Evolutionary conservation across 92 coral and sea anemone genomes (phyloP), one percentile per base, ranked within the genome.

Genomic region (Epizoanthus scotinus): DNA sequence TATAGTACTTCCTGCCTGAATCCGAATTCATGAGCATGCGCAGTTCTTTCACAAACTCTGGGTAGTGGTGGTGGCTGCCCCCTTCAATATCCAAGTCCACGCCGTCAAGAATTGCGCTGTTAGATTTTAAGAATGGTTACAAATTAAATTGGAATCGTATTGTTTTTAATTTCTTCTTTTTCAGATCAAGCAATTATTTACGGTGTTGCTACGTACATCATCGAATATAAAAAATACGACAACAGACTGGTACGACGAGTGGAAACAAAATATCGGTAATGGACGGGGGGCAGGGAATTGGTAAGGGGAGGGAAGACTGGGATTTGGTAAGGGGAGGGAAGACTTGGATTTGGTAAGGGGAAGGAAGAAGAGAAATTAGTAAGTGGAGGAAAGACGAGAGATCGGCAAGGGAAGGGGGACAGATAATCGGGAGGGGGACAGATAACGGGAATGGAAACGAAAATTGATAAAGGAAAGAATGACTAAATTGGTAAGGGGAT

Each of bases 81-180:
- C 97, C 97, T 69, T 92, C 97, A 58, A 92, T 92, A 70, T 90
- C 92, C 49, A 92, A 50, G 82, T 92, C 97, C 86, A 92, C 84
- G 59, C 97, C 97, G 49, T 92, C 94, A 77, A 92, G 82, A 2
- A 90, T 53, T 34, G 97, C 97, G 10, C 97, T 92, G 82, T 5
- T 34, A 14, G 2, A 6, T n/a, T 15, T 3, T 1, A 64, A 64
- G 20, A 27, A 28, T 12, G 13, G 18, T 64, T 63, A 17, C n/a
- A 27, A 8, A 10, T 63, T 24, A 6, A 5, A 8, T 22, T 10
- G 40, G 28, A 63, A 9, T 63, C 6, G 19, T 63, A 25, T 14
- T 40, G 18, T 19, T 4, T 63, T 8, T 28, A 21, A 19, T n/a
- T n/a, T n/a, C n/a, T n/a, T n/a, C n/a, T n/a, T n/a, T n/a, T n/a